These are phyloP conservation scores for Sepiola atlantica DNA, from an alignment of 2,888 invertebrate species.

Conservation along the genomic window DNA sequence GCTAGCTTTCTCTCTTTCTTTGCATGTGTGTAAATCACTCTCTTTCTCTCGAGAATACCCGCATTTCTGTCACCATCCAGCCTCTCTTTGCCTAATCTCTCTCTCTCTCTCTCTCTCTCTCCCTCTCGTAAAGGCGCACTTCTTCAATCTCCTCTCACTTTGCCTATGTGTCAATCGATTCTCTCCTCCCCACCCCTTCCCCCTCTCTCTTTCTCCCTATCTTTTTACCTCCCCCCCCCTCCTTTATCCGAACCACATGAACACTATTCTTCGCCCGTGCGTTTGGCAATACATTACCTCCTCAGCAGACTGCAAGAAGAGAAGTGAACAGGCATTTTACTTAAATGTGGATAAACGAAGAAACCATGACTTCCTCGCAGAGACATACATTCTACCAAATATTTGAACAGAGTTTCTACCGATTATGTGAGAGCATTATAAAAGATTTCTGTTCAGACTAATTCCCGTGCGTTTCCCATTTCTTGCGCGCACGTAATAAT, in stretches of 20 bases:
- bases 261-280: background rate
- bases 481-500: conserved; percentile 70
- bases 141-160: background rate
- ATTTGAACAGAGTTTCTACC: background rate
- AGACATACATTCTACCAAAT: conserved; percentile 42
- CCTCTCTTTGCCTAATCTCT: background rate
- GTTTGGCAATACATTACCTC: conserved; percentile 10
- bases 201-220: background rate
- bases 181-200: background rate
- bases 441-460: background rate
- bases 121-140: background rate
- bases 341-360: conserved; percentile 14
- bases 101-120: background rate
- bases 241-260: background rate
- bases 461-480: conserved; percentile 48
- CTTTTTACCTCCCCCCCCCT: background rate
- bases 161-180: background rate
- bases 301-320: background rate
- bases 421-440: background rate
- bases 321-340: background rate
- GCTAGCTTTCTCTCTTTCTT: background rate
- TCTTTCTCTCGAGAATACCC: background rate
- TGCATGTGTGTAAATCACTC: background rate
- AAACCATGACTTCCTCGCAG: background rate
- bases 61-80: background rate